A percentile compares a stretch with the other conserved stretches of the same genome.
Conservation (phyloP, 2,797 vertebrate genomes). For the Epinephelus malabaricus region DNA sequence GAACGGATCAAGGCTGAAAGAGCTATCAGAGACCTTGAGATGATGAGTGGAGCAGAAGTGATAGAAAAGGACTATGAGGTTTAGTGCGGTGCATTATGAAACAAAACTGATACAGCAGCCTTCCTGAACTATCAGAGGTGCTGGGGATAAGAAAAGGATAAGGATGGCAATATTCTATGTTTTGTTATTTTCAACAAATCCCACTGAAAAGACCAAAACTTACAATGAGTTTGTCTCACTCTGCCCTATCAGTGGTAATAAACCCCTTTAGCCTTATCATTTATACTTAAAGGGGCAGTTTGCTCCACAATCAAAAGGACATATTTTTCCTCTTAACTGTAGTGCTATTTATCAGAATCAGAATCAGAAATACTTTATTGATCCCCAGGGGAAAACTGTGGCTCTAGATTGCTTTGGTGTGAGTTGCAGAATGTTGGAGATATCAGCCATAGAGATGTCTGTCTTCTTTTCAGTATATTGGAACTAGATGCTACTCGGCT, state of each 20-base stretch:
- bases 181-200: not conserved
- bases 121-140: not conserved
- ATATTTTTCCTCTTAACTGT: too few species aligned
- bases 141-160: not conserved
- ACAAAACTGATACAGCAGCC: not conserved
- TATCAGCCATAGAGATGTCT: too few species aligned
- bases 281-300: too few species aligned
- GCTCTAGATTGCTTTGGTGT: too few species aligned
- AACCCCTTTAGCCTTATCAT: not conserved
- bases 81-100: slow-evolving; percentile 38
- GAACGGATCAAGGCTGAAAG: slow-evolving; percentile 41
- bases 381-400: too few species aligned
- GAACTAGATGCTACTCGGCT: too few species aligned
- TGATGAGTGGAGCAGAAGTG: slow-evolving; percentile 26
- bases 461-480: too few species aligned
- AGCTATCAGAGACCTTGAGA: slow-evolving; percentile 42
- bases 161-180: not conserved
- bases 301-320: too few species aligned
- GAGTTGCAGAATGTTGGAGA: too few species aligned
- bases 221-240: not conserved
- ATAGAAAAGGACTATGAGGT: slow-evolving; percentile 36
- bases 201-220: not conserved
- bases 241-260: not conserved
- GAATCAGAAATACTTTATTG: too few species aligned
- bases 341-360: too few species aligned